These are phyloP conservation scores for Rissa tridactyla DNA, from an alignment of 2,113 vertebrate species.

Conservation along the genomic window DNA sequence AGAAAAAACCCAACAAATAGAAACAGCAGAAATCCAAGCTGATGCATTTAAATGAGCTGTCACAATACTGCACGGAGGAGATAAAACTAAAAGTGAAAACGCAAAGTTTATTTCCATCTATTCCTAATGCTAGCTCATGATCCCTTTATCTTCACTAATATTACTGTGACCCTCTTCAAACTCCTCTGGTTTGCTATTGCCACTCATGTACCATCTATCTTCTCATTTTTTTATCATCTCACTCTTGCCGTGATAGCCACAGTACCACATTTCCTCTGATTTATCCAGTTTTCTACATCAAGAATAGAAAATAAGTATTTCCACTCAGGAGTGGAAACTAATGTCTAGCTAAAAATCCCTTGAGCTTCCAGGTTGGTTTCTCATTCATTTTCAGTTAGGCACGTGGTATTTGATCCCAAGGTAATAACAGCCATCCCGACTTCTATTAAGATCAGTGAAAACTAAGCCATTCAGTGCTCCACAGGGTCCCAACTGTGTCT, in stretches of 20 bases:
- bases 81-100: background rate
- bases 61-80: background rate
- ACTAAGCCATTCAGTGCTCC: background rate
- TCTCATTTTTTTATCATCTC: background rate
- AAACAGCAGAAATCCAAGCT: background rate
- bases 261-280: background rate
- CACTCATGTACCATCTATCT: background rate
- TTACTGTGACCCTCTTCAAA: background rate
- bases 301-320: background rate
- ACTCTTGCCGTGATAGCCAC: background rate
- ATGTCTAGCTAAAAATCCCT: background rate
- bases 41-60: background rate
- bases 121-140: background rate
- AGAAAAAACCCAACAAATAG: background rate
- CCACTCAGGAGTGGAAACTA: background rate
- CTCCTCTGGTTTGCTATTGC: background rate
- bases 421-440: background rate
- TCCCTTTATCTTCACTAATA: background rate
- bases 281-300: background rate
- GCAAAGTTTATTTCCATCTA: background rate
- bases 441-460: background rate
- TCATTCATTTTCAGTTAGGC: background rate
- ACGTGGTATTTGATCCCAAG: background rate
- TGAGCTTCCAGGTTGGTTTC: background rate
- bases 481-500: background rate